Evolutionary conservation across 2,888 invertebrate species (phyloP), one percentile per base, ranked within the genome.

Genomic region (Aphidoletes aphidimyza): DNA sequence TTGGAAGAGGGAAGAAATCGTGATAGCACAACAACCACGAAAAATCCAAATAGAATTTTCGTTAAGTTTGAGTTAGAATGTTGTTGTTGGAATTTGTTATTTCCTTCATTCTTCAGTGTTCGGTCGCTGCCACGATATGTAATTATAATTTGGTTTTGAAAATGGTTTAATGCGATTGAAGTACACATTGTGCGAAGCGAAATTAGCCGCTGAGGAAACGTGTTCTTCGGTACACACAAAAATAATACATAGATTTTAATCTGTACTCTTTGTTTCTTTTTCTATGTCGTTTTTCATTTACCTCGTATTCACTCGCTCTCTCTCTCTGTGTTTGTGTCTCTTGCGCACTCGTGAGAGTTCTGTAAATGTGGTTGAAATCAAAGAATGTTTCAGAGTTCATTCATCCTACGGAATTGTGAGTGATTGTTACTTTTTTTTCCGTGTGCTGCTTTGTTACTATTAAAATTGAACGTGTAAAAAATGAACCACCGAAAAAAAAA

Each of bases 151-250:
- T 69, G 69, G 69, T 14, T 30, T 69, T n/a, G n/a, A 14, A 37
- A 81, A 81, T 81, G n/a, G 81, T 81, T n/a, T 81, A 81, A 81
- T n/a, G 69, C 69, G 26, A 69, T 81, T 81, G 81, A 81, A 81
- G 81, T 37, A 81, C 81, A 81, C 8, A 78, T 19, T 11, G 22
- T 19, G 17, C 78, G 19, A 81, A 81, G n/a, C 22, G 37, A 81
- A 81, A 37, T 81, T 81, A 81, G 81, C 81, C 81, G 19, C 30
- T 81, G 39, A 37, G 81, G 22, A 81, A 81, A 81, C 81, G 81
- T 81, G 81, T 37, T 37, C 1, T 37, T 9, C 81, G 22, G 30
- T 3, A 69, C 69, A 69, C 30, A 69, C 69, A 30, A 69, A 81
- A 81, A 37, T 8, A 3, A 81, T 11, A 81, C 81, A 81, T 37